phyloP scores from a whole-genome alignment of 2,888 invertebrate genomes.

The Exocentrus adspersus region DNA sequence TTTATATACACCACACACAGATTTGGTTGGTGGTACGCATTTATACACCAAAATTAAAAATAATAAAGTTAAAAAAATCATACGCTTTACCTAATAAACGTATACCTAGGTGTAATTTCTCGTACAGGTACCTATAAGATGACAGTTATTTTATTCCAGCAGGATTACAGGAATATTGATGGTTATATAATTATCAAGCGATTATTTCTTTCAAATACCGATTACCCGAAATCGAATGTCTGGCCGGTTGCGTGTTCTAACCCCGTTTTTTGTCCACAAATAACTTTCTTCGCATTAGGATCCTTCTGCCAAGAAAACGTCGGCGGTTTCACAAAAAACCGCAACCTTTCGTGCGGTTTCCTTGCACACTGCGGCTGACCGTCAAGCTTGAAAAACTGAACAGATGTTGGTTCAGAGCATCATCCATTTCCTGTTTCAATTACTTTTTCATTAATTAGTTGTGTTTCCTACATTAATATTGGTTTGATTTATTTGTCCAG shows the following conservation, averaged over 20 bases:
- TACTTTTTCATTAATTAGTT: slow-evolving; percentile 2
- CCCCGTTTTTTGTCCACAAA: not conserved
- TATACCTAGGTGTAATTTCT: too few relatives aligned
- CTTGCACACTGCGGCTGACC: not conserved
- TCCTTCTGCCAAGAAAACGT: not conserved
- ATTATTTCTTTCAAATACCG: not conserved
- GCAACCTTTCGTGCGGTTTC: not conserved
- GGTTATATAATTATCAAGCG: not conserved
- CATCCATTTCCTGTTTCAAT: not conserved
- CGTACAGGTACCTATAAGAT: too few relatives aligned
- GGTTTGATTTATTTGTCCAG: not conserved
- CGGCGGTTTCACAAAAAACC: not conserved
- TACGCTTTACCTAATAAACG: too few relatives aligned
- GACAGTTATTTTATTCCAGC: too few relatives aligned
- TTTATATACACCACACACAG: too few relatives aligned
- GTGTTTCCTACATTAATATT: not conserved
- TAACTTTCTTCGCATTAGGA: not conserved
- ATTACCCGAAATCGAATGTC: not conserved
- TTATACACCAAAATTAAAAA: too few relatives aligned
- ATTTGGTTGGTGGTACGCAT: too few relatives aligned
- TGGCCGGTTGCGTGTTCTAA: not conserved
- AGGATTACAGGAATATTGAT: not conserved
- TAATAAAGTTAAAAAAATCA: too few relatives aligned
- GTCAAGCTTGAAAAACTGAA: not conserved
- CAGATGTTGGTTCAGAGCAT: not conserved